Evolutionary conservation across 2,797 vertebrate species (phyloP).

Genomic region (Sphenodon punctatus): DNA sequence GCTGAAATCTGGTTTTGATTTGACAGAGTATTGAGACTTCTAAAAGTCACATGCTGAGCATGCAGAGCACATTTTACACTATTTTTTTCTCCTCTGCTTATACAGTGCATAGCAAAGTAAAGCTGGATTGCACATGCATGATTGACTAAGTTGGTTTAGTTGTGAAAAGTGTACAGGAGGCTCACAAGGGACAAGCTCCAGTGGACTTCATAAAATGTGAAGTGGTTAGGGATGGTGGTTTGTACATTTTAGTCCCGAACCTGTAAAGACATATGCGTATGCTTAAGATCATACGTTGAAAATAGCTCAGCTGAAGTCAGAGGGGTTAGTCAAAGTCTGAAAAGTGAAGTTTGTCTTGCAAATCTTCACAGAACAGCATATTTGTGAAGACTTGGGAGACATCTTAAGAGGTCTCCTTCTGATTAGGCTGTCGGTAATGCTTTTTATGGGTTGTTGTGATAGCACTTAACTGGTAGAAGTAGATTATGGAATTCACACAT

Average conservation of each 20-base stretch:
- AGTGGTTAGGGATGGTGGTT: neutral
- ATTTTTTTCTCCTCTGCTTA: neutral
- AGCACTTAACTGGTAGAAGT: too few species aligned
- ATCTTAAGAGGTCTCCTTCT: too few species aligned
- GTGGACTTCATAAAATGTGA: fast-evolving
- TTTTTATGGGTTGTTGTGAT: too few species aligned
- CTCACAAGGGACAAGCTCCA: neutral
- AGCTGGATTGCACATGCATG: fast-evolving
- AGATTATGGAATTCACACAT: neutral
- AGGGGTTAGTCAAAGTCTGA: too few species aligned
- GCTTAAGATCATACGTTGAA: neutral
- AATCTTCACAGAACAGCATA: too few species aligned
- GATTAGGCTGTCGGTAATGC: too few species aligned
- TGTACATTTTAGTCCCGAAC: too few species aligned
- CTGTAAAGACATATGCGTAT: fast-evolving
- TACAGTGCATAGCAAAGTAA: neutral
- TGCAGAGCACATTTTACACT: fast-evolving
- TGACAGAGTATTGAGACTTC: neutral
- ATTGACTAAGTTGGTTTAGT: fast-evolving
- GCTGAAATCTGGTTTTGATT: neutral
- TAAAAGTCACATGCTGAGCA: fast-evolving
- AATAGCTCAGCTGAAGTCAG: neutral
- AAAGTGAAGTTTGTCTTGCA: too few species aligned
- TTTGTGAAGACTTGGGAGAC: neutral
- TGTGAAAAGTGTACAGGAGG: neutral